Evolutionary conservation across 2,888 invertebrate species (phyloP), one percentile per base, ranked within the genome.

Genomic region (Resseliella maxima): DNA sequence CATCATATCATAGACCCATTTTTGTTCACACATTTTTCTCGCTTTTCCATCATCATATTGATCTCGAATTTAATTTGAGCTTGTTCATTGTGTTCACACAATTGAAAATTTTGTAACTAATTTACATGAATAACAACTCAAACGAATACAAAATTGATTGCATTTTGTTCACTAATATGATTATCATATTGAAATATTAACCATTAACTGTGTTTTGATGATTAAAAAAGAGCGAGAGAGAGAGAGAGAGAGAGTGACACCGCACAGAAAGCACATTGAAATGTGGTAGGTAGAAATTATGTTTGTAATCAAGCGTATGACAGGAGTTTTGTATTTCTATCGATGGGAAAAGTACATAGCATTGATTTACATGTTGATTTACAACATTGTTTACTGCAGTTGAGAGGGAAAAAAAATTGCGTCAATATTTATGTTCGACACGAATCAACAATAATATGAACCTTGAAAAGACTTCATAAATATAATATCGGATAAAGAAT

Each of bases 91-190:
- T 72, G 15, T 72, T 31, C 72, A 72, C 72, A 72, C 72, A 72
- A 72, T 72, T 72, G 27, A 18, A 41, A 72, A 31, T 35, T n/a
- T 72, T 18, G 31, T 72, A 72, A 72, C 72, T 72, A 72, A 72
- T 72, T 72, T 31, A 72, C 72, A 31, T 72, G 72, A 72, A 72
- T 72, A 72, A 72, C 31, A 72, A 15, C 72, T 27, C 72, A 72
- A 72, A 59, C 59, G 59, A 72, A 72, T 35, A 10, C 72, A 72
- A 72, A 72, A 31, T 31, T 72, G 72, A 72, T 72, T 72, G 72
- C 31, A 72, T 72, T 50, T 72, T 27, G 15, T 72, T 72, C 72
- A 31, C 72, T 31, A 72, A 72, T 72, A 3, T 72, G 72, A 72
- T 72, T 72, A 59, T 59, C 59, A 24, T 59, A 59, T 59, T 27